Conservation (phyloP, 2,888 invertebrate genomes). For the Polyommatus iphigenia region DNA sequence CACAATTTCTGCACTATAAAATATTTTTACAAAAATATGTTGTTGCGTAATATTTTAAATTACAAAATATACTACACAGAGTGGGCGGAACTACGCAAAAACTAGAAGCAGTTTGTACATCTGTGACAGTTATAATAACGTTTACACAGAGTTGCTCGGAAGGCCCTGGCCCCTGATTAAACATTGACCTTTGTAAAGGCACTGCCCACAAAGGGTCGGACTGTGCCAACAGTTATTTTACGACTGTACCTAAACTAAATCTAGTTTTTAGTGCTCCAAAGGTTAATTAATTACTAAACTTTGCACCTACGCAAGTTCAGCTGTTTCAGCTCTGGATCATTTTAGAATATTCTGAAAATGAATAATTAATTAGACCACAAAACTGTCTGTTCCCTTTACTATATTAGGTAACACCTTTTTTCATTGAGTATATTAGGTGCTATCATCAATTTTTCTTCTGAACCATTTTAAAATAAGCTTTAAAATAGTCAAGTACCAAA, state of each 20-base stretch:
- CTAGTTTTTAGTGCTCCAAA: conserved; percentile 23
- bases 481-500: neutral
- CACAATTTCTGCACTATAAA: neutral
- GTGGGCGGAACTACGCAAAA: neutral
- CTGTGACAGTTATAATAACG: conserved; percentile 24
- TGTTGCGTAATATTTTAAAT: neutral
- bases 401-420: neutral
- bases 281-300: conserved; percentile 12
- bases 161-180: neutral
- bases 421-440: too few relatives aligned
- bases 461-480: too few relatives aligned
- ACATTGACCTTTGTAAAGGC: conserved; percentile 24
- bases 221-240: conserved; percentile 17
- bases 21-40: neutral
- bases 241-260: conserved; percentile 5
- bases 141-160: conserved; percentile 12
- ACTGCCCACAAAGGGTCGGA: conserved; percentile 7
- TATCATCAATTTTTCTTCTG: too few relatives aligned
- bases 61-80: neutral
- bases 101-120: conserved; percentile 12
- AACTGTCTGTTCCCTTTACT: neutral
- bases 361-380: neutral
- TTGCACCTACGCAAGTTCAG: conserved; percentile 1
- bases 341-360: neutral
- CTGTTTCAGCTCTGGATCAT: neutral